Evolutionary conservation across 2,888 invertebrate genomes (phyloP).

Genomic region (Clunio marinus): DNA sequence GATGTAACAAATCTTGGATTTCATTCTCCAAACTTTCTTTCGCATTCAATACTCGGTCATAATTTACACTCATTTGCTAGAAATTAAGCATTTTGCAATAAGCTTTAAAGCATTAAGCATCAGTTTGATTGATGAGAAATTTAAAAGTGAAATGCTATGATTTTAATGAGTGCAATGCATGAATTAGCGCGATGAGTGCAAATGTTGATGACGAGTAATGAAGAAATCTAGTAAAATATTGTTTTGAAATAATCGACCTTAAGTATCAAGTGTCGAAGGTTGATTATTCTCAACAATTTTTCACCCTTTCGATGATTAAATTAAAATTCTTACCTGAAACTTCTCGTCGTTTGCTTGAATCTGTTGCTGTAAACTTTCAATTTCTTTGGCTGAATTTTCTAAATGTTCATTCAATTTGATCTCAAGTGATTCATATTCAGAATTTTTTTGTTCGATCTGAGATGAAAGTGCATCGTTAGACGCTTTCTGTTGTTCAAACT

Average conservation of each 20-base stretch:
- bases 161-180: neutral
- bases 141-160: neutral
- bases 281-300: too few species aligned
- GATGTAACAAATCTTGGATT: constrained; percentile 62
- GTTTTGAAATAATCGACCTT: neutral
- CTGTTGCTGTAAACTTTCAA: constrained; percentile 31
- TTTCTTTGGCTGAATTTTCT: constrained; percentile 40
- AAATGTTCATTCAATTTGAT: constrained; percentile 37
- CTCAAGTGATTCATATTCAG: constrained; percentile 40
- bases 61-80: constrained; percentile 61
- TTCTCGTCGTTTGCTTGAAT: constrained; percentile 47
- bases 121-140: constrained; percentile 14
- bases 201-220: neutral
- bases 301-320: neutral
- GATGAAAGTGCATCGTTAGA: constrained; percentile 39
- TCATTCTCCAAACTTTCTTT: constrained; percentile 57
- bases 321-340: constrained; percentile 43
- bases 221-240: constrained; percentile 8
- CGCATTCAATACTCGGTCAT: constrained; percentile 56
- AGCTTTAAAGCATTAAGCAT: too few species aligned
- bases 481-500: neutral
- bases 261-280: too few species aligned
- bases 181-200: neutral
- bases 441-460: constrained; percentile 38
- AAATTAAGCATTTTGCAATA: too few species aligned